These are phyloP conservation scores for Diplazon laetatorius DNA, from an alignment of 2,888 invertebrate genomes.

Conservation along the genomic window DNA sequence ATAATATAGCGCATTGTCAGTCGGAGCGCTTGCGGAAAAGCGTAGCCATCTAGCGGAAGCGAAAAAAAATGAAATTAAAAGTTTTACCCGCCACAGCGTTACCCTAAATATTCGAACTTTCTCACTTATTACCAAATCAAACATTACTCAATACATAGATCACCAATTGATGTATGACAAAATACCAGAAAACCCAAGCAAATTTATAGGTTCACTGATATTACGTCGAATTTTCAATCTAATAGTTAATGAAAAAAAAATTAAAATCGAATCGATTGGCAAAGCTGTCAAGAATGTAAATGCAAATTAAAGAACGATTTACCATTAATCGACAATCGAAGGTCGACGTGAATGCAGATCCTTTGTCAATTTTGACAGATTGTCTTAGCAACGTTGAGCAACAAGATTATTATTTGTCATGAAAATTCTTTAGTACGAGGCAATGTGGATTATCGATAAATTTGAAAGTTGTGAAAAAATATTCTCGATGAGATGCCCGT, in stretches of 20 bases:
- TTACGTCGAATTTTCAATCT: no score
- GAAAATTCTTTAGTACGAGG: conserved; percentile 59
- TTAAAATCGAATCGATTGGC: no score
- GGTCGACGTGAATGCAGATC: conserved; percentile 34
- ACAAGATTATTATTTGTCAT: conserved; percentile 47
- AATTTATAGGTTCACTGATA: background rate
- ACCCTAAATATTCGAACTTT: no score
- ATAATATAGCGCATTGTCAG: background rate
- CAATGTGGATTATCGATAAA: conserved; percentile 64
- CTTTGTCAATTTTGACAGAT: conserved; percentile 55
- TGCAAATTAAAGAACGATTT: background rate
- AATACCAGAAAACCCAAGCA: background rate
- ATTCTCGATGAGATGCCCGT: conserved; percentile 76
- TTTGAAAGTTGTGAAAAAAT: conserved; percentile 58
- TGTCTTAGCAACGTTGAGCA: conserved; percentile 51
- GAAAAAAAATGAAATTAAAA: background rate
- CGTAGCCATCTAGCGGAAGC: background rate
- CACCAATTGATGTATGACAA: no score
- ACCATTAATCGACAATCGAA: conserved; percentile 40
- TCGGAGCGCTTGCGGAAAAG: background rate
- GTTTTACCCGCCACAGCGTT: background rate
- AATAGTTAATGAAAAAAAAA: no score
- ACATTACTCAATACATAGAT: no score
- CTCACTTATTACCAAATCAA: no score
- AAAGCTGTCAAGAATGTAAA: no score